These are phyloP conservation scores for Nasonia oneida DNA, from an alignment of 2,888 invertebrate species.

Conservation along the genomic window DNA sequence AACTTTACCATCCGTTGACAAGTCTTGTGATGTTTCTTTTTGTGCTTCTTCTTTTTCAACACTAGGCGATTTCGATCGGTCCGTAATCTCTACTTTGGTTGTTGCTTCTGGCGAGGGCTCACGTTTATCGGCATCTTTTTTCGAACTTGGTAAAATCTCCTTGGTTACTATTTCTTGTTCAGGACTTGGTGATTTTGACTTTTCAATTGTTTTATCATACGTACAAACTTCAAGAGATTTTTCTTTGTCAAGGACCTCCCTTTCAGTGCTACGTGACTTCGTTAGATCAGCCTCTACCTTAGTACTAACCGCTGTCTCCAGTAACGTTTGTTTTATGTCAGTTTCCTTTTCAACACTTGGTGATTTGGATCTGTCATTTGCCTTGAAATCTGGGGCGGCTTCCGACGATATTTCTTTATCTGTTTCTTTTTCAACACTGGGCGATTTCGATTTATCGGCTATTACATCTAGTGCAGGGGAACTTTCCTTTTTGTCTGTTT, in stretches of 20 bases:
- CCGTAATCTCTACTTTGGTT: neutral
- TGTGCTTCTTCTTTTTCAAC: neutral
- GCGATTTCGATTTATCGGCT: slow-evolving; percentile 54
- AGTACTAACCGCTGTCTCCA: slow-evolving; percentile 1
- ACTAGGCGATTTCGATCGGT: slow-evolving; percentile 2
- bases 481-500: slow-evolving; percentile 54
- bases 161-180: neutral
- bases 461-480: neutral
- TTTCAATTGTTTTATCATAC: neutral
- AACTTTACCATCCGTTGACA: neutral
- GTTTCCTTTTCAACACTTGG: slow-evolving; percentile 43
- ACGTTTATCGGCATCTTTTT: slow-evolving; percentile 37
- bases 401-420: neutral
- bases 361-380: neutral
- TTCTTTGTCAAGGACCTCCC: neutral
- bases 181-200: slow-evolving; percentile 17
- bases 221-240: neutral
- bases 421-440: slow-evolving; percentile 55
- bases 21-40: neutral
- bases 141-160: slow-evolving; percentile 61
- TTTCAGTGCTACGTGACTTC: neutral
- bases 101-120: neutral
- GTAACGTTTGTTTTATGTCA: neutral
- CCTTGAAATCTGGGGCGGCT: neutral
- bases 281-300: neutral